Conservation (phyloP, 2,888 invertebrate species). For the Pedicia rivosa region DNA sequence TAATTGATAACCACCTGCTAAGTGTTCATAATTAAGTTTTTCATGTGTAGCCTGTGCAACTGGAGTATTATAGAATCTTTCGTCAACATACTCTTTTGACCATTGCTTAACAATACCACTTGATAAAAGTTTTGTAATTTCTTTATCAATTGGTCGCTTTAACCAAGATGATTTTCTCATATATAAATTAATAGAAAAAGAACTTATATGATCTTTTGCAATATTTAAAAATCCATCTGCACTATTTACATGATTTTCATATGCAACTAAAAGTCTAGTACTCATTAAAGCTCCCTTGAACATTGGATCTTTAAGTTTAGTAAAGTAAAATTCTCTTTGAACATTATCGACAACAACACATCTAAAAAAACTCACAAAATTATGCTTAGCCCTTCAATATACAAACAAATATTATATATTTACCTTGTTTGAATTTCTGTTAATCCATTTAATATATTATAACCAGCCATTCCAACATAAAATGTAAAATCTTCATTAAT, state of each 20-base stretch:
- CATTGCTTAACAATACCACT: background rate
- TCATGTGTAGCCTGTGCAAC: background rate
- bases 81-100: background rate
- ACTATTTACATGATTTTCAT: background rate
- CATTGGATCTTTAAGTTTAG: background rate
- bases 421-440: background rate
- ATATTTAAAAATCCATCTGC: background rate
- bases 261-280: background rate
- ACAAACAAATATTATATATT: too few relatives aligned
- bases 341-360: background rate
- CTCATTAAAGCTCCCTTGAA: background rate
- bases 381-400: too few relatives aligned
- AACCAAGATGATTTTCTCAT: background rate
- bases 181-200: background rate
- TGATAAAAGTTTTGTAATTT: background rate
- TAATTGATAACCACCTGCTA: constrained; percentile 1
- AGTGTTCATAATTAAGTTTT: background rate
- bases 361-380: too few relatives aligned
- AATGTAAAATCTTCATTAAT: background rate
- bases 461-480: background rate
- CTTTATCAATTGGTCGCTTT: background rate
- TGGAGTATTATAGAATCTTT: background rate
- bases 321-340: background rate
- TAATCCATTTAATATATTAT: background rate
- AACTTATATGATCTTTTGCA: background rate